Evolutionary conservation across 2,888 invertebrate genomes (phyloP).

Genomic region (Heliconius hortense): DNA sequence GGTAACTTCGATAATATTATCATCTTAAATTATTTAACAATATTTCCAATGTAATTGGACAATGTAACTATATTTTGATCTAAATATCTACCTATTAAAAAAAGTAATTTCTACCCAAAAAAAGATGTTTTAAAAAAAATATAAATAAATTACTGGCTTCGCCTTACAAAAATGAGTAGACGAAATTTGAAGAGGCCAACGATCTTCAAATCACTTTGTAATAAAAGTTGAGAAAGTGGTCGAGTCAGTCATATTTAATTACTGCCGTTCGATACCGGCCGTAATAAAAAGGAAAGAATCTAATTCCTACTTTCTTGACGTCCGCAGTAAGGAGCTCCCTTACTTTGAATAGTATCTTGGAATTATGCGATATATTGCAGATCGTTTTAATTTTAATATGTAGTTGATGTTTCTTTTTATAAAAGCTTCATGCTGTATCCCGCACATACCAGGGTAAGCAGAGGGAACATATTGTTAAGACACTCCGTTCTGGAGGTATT

Average conservation of each 20-base stretch:
- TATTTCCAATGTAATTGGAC: no score
- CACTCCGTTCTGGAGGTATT: no score
- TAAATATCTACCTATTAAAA: neutral
- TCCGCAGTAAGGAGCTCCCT: neutral
- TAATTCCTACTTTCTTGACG: conserved; percentile 1
- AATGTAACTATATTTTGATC: neutral
- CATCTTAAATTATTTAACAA: no score
- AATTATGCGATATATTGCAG: neutral
- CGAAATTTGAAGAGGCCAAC: conserved; percentile 1
- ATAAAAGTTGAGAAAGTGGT: conserved; percentile 16
- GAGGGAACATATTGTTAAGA: no score
- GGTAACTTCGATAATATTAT: no score
- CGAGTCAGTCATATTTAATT: conserved; percentile 15
- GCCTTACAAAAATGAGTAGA: neutral
- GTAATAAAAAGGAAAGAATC: conserved; percentile 2
- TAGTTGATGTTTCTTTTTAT: neutral
- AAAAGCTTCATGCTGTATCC: no score
- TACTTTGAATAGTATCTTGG: conserved; percentile 2
- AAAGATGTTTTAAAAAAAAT: neutral
- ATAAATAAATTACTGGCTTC: neutral
- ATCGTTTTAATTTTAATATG: neutral
- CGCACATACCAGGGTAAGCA: no score
- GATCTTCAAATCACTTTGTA: conserved; percentile 17
- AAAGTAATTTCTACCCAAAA: neutral
- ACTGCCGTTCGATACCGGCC: neutral